A percentile compares a stretch with the other conserved stretches of the same genome.
These are phyloP conservation scores for Australoheros scitulus DNA, from an alignment of 2,113 vertebrate species.

Conservation along the genomic window DNA sequence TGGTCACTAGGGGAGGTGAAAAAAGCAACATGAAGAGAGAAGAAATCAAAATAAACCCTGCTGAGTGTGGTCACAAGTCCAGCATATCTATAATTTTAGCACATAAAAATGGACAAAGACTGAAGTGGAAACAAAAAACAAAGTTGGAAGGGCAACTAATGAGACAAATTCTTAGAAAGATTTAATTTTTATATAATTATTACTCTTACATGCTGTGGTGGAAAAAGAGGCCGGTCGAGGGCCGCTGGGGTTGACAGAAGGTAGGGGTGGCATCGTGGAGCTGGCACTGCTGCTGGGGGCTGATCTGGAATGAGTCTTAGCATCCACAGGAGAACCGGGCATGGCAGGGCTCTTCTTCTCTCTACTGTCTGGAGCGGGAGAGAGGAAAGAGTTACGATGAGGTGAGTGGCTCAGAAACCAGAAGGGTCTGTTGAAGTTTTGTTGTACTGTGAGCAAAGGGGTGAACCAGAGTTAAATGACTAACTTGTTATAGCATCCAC, in stretches of 20 bases:
- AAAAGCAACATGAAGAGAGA: not conserved
- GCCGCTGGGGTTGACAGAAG: constrained; percentile 90
- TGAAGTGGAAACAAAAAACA: not conserved
- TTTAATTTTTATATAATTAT: not conserved
- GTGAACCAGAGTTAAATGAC: not conserved
- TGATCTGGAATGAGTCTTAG: constrained; percentile 96
- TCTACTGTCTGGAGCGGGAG: constrained; percentile 83
- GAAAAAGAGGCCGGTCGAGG: constrained; percentile 93
- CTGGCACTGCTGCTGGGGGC: constrained; percentile 81
- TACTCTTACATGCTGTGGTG: constrained; percentile 88
- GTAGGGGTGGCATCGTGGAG: constrained; percentile 93
- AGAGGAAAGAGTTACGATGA: constrained; percentile 21
- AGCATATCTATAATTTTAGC: not conserved
- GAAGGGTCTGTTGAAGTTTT: not conserved
- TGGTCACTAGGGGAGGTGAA: constrained; percentile 84
- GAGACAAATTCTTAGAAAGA: not conserved
- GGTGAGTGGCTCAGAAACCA: constrained; percentile 17
- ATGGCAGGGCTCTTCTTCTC: constrained; percentile 96
- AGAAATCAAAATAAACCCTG: not conserved
- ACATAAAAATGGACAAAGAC: not conserved
- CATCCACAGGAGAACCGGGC: constrained; percentile 98
- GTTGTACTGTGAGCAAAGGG: no score
- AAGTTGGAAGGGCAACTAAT: not conserved
- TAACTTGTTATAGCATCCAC: not conserved
- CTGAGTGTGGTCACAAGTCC: not conserved